Percentiles rank a stretch among this genome's conserved stretches.
Conservation (phyloP, 2,888 invertebrate species). For the Dilophus febrilis region DNA sequence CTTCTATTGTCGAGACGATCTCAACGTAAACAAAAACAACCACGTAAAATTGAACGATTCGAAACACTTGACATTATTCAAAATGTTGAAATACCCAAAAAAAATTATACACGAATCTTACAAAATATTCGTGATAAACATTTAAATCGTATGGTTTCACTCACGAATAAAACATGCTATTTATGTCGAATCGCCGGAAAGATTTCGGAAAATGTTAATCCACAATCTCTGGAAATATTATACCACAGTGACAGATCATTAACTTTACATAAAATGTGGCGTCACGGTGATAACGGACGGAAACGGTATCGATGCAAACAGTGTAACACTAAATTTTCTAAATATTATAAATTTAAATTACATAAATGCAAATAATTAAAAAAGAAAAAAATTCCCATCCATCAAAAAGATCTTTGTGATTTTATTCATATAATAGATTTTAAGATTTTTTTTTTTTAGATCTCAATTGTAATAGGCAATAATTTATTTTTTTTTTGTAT, state of each 20-base stretch:
- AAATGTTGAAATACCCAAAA: background rate
- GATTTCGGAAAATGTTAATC: conserved; percentile 13
- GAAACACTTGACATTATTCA: background rate
- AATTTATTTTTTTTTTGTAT: too few species aligned
- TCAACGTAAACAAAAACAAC: conserved; percentile 35
- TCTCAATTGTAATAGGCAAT: too few species aligned
- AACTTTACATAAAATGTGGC: conserved; percentile 35
- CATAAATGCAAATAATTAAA: too few species aligned
- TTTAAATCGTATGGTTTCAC: conserved; percentile 22
- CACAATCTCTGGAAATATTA: conserved; percentile 27
- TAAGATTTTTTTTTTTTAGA: too few species aligned
- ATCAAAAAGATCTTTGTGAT: too few species aligned
- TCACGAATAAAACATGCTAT: conserved; percentile 24
- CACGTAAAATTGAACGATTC: conserved; percentile 23
- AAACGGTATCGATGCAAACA: conserved; percentile 11
- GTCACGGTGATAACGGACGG: conserved; percentile 26
- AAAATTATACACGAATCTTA: conserved; percentile 1
- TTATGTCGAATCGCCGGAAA: conserved; percentile 18
- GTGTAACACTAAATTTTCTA: conserved; percentile 20
- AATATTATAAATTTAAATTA: conserved; percentile 11
- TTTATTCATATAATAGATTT: too few species aligned
- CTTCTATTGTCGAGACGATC: conserved; percentile 22
- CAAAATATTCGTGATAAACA: conserved; percentile 25
- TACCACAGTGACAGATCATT: conserved; percentile 33
- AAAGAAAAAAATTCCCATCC: too few species aligned